Evolutionary conservation across 2,888 invertebrate genomes (phyloP), one percentile per base, ranked within the genome.

Genomic region (Thereva unica): DNA sequence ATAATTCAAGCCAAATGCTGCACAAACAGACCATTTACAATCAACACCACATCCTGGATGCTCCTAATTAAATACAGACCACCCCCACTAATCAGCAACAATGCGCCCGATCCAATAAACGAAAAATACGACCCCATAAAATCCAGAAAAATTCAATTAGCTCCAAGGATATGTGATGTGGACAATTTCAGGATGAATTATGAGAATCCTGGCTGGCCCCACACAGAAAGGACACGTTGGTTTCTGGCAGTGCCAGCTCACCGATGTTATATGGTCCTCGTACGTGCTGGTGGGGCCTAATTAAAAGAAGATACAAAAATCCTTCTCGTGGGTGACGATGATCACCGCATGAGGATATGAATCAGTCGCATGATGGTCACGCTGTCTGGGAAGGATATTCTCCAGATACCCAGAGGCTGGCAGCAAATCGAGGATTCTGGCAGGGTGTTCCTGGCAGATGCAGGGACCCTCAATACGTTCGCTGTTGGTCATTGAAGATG

Each of bases 221-320:
- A 59, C 49, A 47, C 9, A 53, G 34, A 56, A 4, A 41, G 37
- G 45, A 40, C 53, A 23, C 2, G 23, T 35, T 61, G 45, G 9
- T 53, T 35, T 67, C 66, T 67, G 67, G 61, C 68, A 44, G 54
- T 40, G 40, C 56, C 40, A 69, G 6, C 44, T 23, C 68, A 66
- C 59, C 38, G 8, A 9, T 40, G 52, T 66, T 57, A 23, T 23
- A 23, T 23, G 23, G 23, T 2, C 23, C 47, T 40, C 55, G 10
- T 70, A 70, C 71, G 70, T 71, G 71, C 68, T 37, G 55, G 59
- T 68, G 64, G 70, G 69, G 68, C 70, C 70, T 70, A 71, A 71
- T 71, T 71, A 71, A 71, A 69, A 70, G 69, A 68, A 65, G 67
- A 68, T 68, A 68, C 66, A 64, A 68, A 67, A 67, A 65, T 66